Percentiles rank a stretch among this genome's conserved stretches.
Conservation (phyloP, 1,140 invertebrate genomes). For the Drosophila gunungcola region DNA sequence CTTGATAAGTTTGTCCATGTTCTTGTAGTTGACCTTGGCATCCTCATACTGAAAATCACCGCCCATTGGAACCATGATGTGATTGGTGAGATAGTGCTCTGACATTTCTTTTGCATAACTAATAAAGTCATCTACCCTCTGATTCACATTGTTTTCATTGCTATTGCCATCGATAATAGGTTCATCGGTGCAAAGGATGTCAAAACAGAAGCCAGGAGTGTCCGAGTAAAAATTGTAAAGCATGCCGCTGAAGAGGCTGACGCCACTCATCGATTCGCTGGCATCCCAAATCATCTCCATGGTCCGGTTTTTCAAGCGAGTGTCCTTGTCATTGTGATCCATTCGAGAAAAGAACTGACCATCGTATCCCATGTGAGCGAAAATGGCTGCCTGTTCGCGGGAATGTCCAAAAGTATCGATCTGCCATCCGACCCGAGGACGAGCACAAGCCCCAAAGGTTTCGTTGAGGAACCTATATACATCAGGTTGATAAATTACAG, state of each 20-base stretch:
- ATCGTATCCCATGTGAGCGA: conserved; percentile 94
- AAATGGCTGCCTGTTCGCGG: conserved; percentile 93
- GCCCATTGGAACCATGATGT: conserved; percentile 96
- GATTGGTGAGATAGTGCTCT: conserved; percentile 87
- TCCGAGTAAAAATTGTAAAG: conserved; percentile 92
- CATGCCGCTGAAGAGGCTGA: conserved; percentile 89
- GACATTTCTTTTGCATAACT: conserved; percentile 86
- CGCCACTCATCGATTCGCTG: conserved; percentile 88
- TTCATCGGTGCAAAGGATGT: conserved; percentile 92
- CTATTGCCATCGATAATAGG: conserved; percentile 92
- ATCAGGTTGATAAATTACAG: background rate
- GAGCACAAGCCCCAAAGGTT: conserved; percentile 93
- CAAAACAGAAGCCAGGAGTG: conserved; percentile 95
- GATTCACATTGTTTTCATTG: conserved; percentile 90
- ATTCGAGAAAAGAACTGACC: conserved; percentile 95
- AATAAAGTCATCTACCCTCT: conserved; percentile 87
- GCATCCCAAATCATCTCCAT: conserved; percentile 85
- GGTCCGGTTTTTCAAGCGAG: conserved; percentile 87
- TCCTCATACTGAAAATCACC: conserved; percentile 96
- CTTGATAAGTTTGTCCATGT: conserved; percentile 95
- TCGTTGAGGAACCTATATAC: conserved; percentile 87
- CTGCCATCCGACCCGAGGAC: conserved; percentile 95
- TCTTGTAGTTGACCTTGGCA: conserved; percentile 93
- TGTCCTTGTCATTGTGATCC: conserved; percentile 93
- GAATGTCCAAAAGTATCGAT: conserved; percentile 98